Evolutionary conservation across 2,888 invertebrate species (phyloP).

Genomic region (Noctua pronuba): DNA sequence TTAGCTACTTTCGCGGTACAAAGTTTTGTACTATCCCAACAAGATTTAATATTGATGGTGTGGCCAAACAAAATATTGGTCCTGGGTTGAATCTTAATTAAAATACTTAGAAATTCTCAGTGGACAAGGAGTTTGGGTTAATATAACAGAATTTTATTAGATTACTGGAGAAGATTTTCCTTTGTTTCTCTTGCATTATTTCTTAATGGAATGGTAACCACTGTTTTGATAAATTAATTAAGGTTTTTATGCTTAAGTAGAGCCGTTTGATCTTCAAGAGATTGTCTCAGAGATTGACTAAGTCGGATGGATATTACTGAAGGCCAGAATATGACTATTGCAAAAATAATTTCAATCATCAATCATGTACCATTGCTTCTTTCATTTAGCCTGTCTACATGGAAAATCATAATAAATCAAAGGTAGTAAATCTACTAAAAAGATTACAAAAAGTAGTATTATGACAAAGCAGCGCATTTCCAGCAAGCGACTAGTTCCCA

Average conservation of each 20-base stretch:
- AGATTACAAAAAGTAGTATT: not conserved
- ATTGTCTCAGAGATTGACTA: too few relatives aligned
- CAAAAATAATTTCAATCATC: not conserved
- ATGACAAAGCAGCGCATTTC: conserved; percentile 1
- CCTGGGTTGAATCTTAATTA: conserved; percentile 53
- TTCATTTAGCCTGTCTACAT: not conserved
- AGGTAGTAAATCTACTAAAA: not conserved
- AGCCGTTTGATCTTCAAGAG: too few relatives aligned
- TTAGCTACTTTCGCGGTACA: conserved; percentile 11
- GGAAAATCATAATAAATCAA: not conserved
- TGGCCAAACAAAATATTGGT: conserved; percentile 59
- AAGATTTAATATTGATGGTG: conserved; percentile 62
- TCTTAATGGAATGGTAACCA: not conserved
- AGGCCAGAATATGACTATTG: not conserved
- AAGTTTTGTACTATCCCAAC: conserved; percentile 37
- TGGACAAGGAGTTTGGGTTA: conserved; percentile 39
- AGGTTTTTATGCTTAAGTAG: not conserved
- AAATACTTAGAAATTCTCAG: conserved; percentile 62
- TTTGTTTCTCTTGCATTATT: conserved; percentile 16
- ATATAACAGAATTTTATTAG: conserved; percentile 30
- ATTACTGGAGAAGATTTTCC: conserved; percentile 13
- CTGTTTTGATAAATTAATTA: not conserved
- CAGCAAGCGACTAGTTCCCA: conserved; percentile 28
- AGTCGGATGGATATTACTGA: not conserved
- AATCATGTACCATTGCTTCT: not conserved